Evolutionary conservation across 2,888 invertebrate species (phyloP).

Genomic region (Parelbella ahira): DNA sequence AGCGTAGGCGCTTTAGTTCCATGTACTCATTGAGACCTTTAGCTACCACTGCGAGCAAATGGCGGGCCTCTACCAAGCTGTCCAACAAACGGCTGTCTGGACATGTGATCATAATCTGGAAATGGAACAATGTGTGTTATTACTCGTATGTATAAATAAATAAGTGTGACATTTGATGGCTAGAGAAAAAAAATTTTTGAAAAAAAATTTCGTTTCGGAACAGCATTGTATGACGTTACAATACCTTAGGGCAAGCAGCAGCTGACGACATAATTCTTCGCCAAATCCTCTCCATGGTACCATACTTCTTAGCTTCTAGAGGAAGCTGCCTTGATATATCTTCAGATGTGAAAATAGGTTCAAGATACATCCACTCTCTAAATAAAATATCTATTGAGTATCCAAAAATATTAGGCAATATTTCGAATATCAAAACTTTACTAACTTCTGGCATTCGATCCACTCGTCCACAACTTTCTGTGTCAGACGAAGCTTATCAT

Average conservation of each 20-base stretch:
- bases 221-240: too few species aligned
- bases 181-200: too few species aligned
- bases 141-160: too few species aligned
- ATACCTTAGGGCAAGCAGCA: slow-evolving; percentile 84
- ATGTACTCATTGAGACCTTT: slow-evolving; percentile 89
- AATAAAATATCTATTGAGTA: slow-evolving; percentile 17
- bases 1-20: slow-evolving; percentile 86
- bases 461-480: slow-evolving; percentile 84
- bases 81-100: slow-evolving; percentile 84
- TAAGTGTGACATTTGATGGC: too few species aligned
- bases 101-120: slow-evolving; percentile 83
- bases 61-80: slow-evolving; percentile 84
- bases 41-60: slow-evolving; percentile 85
- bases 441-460: slow-evolving; percentile 89
- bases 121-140: too few species aligned
- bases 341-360: slow-evolving; percentile 90
- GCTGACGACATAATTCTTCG: slow-evolving; percentile 87
- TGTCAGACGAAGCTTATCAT: slow-evolving; percentile 82
- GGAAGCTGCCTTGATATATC: slow-evolving; percentile 90
- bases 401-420: too few species aligned
- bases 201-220: too few species aligned
- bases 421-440: too few species aligned
- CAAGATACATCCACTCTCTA: slow-evolving; percentile 90
- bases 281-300: slow-evolving; percentile 90
- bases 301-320: slow-evolving; percentile 88